These are phyloP conservation scores for Ptyas mucosa DNA, from an alignment of 2,113 vertebrate species.

Conservation along the genomic window DNA sequence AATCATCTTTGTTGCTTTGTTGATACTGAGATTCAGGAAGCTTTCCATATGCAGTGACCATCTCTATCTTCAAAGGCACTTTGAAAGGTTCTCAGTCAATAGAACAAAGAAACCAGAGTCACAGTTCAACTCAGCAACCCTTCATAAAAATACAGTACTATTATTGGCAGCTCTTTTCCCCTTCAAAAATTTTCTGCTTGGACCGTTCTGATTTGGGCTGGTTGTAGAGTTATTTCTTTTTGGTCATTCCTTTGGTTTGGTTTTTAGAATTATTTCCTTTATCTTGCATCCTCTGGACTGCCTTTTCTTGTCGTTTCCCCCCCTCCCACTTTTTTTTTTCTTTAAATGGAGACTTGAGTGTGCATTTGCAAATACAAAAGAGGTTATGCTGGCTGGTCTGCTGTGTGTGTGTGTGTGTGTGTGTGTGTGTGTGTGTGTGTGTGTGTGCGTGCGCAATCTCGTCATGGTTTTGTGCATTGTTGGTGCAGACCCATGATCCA, in stretches of 20 bases:
- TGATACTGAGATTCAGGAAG: not conserved
- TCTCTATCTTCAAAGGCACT: not conserved
- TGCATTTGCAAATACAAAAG: not conserved
- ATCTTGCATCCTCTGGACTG: not conserved
- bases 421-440: not conserved
- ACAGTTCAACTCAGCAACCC: not conserved
- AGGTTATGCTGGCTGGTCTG: not conserved
- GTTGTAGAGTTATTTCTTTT: not conserved
- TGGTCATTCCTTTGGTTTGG: not conserved
- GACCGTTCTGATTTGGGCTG: not conserved
- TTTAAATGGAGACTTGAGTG: not conserved
- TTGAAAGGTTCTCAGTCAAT: not conserved
- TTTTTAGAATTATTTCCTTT: not conserved
- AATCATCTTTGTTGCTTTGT: not conserved
- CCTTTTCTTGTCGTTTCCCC: not conserved
- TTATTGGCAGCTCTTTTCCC: not conserved
- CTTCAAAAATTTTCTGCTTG: not conserved
- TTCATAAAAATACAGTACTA: not conserved
- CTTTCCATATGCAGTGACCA: not conserved
- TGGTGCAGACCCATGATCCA: not conserved
- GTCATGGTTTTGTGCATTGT: not conserved
- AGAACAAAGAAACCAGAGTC: not conserved
- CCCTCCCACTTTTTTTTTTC: not conserved
- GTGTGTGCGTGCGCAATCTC: not conserved
- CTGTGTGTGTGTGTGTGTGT: accelerated